phyloP scores from a whole-genome alignment of 2,113 vertebrate species.

The Lasiurus cinereus region DNA sequence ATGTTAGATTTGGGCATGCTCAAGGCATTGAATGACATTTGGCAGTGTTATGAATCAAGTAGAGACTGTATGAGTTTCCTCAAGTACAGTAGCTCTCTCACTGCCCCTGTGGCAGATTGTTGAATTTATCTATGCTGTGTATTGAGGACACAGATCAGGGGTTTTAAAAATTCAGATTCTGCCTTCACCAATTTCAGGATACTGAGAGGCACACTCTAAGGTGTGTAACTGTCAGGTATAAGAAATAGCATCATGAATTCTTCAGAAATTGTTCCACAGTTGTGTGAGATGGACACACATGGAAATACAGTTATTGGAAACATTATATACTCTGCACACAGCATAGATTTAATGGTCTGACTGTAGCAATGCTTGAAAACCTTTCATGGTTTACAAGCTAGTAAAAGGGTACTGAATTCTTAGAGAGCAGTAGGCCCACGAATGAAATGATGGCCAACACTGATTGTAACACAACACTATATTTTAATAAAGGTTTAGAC shows the following conservation, averaged over 20 bases:
- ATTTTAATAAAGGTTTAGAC: constrained; percentile 75
- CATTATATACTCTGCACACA: constrained; percentile 68
- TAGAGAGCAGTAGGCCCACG: constrained; percentile 70
- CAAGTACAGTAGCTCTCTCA: constrained; percentile 69
- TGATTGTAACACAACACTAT: constrained; percentile 72
- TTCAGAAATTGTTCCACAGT: constrained; percentile 69
- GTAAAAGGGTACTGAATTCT: constrained; percentile 73
- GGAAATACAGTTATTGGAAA: constrained; percentile 73
- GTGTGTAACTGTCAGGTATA: constrained; percentile 67
- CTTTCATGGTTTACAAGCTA: constrained; percentile 54
- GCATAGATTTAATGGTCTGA: constrained; percentile 73
- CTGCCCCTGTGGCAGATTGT: constrained; percentile 62
- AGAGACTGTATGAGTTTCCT: constrained; percentile 73
- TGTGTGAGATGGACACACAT: constrained; percentile 72
- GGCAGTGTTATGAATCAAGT: constrained; percentile 77
- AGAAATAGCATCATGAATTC: constrained; percentile 76
- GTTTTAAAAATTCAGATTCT: constrained; percentile 69
- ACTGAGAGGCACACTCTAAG: constrained; percentile 37
- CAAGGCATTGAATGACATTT: constrained; percentile 74
- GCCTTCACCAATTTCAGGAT: constrained; percentile 38
- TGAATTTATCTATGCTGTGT: constrained; percentile 72
- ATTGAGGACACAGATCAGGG: constrained; percentile 55
- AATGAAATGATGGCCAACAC: constrained; percentile 68
- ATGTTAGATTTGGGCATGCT: constrained; percentile 75
- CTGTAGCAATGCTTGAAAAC: constrained; percentile 70